These are phyloP conservation scores for Unio pictorum DNA, from an alignment of 2,888 invertebrate genomes.

Conservation along the genomic window DNA sequence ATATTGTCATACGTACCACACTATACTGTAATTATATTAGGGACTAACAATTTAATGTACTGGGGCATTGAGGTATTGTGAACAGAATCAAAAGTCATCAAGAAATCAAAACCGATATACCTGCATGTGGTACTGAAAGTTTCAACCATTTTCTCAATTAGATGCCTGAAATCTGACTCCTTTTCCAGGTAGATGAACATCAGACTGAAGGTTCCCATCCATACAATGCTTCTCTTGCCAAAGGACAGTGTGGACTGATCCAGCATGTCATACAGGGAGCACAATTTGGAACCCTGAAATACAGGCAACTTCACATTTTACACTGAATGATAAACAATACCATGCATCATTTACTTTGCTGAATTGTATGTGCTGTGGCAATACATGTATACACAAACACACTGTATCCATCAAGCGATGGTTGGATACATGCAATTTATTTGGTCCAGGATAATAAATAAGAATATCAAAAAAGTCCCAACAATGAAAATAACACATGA, in stretches of 20 bases:
- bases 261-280: conserved; percentile 57
- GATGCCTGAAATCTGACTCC: conserved; percentile 39
- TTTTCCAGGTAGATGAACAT: conserved; percentile 46
- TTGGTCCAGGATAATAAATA: no score
- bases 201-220: conserved; percentile 56
- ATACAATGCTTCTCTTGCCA: conserved; percentile 36
- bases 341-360: not conserved
- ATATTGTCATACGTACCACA: no score
- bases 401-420: no score
- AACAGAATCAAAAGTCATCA: not conserved
- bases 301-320: not conserved
- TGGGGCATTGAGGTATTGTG: no score
- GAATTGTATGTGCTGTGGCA: not conserved
- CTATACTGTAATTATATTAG: no score
- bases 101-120: conserved; percentile 21
- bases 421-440: no score
- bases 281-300: conserved; percentile 54
- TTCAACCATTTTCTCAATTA: conserved; percentile 46
- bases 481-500: no score
- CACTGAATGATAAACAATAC: not conserved
- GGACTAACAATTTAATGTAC: no score
- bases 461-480: no score
- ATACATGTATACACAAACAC: not conserved
- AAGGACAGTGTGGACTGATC: conserved; percentile 29
- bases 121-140: conserved; percentile 45